Evolutionary conservation across 2,888 invertebrate genomes (phyloP), one percentile per base, ranked within the genome.

Genomic region (Neelides folsomi): DNA sequence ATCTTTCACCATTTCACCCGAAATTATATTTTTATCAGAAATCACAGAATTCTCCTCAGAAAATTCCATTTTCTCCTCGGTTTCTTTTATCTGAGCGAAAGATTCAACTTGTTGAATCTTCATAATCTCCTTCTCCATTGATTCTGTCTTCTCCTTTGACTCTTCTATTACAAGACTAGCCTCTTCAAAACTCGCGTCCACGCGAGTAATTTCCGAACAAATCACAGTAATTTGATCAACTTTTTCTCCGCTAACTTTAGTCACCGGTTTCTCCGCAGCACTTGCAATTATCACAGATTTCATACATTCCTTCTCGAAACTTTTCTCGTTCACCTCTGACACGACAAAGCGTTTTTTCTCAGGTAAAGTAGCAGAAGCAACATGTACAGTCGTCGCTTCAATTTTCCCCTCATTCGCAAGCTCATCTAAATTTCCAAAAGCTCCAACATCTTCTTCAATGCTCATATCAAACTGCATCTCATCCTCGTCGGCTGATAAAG

Each of bases 391-490:
- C 18, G 13, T 42, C 19, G 5, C 42, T 5, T 42, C 46, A 35
- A 13, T 41, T 20, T 12, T 51, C 49, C 38, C 51, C 35, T 3
- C 39, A 36, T 47, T 40, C 15, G n/a, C 42, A 34, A 44, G 40
- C 40, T 46, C 47, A 10, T 51, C 49, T 13, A 41, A 38, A 10
- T 8, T 35, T 20, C 15, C 15, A 16, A 38, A 35, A 13, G 20
- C 18, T 13, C 9, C 27, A 13, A 52, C 45, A 34, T 63, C 62
- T 6, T 63, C 62, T 27, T 63, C 62, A 49, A 63, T 60, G 49
- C 62, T 63, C 45, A 63, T 53, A 42, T 63, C 62, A 49, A 63
- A 63, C 40, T 58, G 59, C 62, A 63, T 63, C 38, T 59, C 59
- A 8, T 63, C 62, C 27, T 60, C 60, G 9, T 62, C 62, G 18